Evolutionary conservation across 1,140 invertebrate species (phyloP).

Genomic region (Papilio polyxenes): DNA sequence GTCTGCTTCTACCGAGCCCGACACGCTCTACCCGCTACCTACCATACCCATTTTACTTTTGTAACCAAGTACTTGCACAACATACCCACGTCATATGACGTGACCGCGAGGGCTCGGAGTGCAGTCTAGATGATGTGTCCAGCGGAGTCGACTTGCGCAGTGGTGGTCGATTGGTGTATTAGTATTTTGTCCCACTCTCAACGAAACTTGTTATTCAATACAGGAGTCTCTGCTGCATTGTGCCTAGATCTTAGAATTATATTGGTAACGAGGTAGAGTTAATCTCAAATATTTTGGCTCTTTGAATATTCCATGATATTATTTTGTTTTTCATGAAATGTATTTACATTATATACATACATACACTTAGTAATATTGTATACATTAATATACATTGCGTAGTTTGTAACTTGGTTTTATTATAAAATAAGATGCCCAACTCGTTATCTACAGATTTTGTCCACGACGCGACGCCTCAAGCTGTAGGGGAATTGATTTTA

Average conservation of each 20-base stretch:
- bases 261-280: constrained; percentile 80
- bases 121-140: constrained; percentile 61
- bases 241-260: constrained; percentile 82
- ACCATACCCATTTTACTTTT: constrained; percentile 17
- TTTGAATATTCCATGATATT: constrained; percentile 81
- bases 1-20: constrained; percentile 47
- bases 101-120: background rate
- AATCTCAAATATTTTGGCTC: constrained; percentile 81
- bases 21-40: background rate
- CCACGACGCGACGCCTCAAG: constrained; percentile 49
- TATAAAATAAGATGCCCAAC: constrained; percentile 77
- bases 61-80: background rate
- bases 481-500: constrained; percentile 66
- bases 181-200: constrained; percentile 76
- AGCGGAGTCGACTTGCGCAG: constrained; percentile 54
- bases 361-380: constrained; percentile 80
- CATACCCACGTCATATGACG: background rate
- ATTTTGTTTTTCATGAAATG: constrained; percentile 80
- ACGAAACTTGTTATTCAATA: constrained; percentile 80
- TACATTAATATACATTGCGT: constrained; percentile 80
- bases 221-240: constrained; percentile 81
- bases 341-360: constrained; percentile 80
- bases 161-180: constrained; percentile 66
- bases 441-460: constrained; percentile 65
- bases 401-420: constrained; percentile 79